Percentiles rank a stretch among this genome's conserved stretches.
Evolutionary conservation across 2,113 vertebrate genomes (phyloP).

Genomic region (Ammodytes dubius): DNA sequence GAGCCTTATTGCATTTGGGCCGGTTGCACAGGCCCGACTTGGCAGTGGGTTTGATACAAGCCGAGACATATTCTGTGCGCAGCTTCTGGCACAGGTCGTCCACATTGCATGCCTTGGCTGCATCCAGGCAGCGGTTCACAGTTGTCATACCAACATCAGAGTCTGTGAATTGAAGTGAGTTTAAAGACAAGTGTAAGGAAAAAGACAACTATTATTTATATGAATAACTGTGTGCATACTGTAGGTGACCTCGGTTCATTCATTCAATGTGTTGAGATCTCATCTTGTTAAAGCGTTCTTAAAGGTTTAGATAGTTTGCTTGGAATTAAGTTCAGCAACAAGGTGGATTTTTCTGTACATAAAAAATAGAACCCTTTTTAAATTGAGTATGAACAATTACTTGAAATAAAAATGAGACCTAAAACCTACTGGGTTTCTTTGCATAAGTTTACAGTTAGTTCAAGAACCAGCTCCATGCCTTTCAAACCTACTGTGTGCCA

Average conservation of each 20-base stretch:
- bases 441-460: neutral
- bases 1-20: slow-evolving; percentile 89
- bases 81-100: slow-evolving; percentile 91
- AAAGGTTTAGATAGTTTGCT: neutral
- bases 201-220: neutral
- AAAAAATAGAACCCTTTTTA: slow-evolving; percentile 22
- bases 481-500: neutral
- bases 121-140: slow-evolving; percentile 93
- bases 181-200: slow-evolving; percentile 13
- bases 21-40: slow-evolving; percentile 88
- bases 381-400: neutral
- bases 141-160: slow-evolving; percentile 81
- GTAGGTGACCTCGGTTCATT: neutral
- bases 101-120: slow-evolving; percentile 91
- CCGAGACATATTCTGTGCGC: slow-evolving; percentile 91
- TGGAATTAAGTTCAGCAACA: slow-evolving; percentile 13
- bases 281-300: neutral
- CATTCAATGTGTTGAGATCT: slow-evolving; percentile 32
- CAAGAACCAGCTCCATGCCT: neutral
- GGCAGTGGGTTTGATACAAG: slow-evolving; percentile 86
- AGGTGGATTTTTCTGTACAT: slow-evolving; percentile 2
- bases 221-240: neutral
- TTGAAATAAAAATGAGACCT: neutral
- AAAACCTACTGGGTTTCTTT: neutral
- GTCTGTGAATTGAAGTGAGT: slow-evolving; percentile 72